phyloP scores from a whole-genome alignment of 2,888 invertebrate species.

The Argynnis bischoffii region DNA sequence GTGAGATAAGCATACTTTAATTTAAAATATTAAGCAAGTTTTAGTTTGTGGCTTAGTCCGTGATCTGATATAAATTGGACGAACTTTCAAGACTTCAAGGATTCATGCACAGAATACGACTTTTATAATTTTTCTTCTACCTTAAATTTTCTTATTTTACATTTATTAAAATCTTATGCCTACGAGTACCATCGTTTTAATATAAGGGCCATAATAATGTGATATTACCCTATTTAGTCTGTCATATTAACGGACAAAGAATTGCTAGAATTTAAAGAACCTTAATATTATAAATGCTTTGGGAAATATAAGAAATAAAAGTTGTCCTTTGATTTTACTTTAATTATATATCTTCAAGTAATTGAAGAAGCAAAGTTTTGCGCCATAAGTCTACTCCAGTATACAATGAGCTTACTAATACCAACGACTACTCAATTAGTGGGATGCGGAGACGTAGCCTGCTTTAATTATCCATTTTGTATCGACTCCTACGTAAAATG shows the following conservation, averaged over 20 bases:
- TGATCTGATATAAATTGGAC: not conserved
- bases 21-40: not conserved
- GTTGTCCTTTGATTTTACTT: too few species aligned
- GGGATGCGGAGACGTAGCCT: slow-evolving; percentile 43
- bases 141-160: not conserved
- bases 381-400: slow-evolving; percentile 1
- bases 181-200: not conserved
- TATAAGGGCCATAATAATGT: not conserved
- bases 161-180: not conserved
- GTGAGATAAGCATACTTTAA: not conserved
- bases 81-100: not conserved
- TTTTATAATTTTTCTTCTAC: not conserved
- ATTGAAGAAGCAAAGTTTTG: too few species aligned
- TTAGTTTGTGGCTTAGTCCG: too few species aligned
- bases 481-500: slow-evolving; percentile 36
- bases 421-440: slow-evolving; percentile 29
- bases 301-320: too few species aligned
- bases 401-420: not conserved
- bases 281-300: too few species aligned
- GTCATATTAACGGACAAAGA: too few species aligned
- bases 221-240: too few species aligned
- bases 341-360: too few species aligned
- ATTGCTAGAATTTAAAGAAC: too few species aligned
- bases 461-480: slow-evolving; percentile 47
- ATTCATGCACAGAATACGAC: not conserved